Base-by-base conservation (phyloP, 2,113 vertebrate genomes). In the Jaculus jaculus region DNA sequence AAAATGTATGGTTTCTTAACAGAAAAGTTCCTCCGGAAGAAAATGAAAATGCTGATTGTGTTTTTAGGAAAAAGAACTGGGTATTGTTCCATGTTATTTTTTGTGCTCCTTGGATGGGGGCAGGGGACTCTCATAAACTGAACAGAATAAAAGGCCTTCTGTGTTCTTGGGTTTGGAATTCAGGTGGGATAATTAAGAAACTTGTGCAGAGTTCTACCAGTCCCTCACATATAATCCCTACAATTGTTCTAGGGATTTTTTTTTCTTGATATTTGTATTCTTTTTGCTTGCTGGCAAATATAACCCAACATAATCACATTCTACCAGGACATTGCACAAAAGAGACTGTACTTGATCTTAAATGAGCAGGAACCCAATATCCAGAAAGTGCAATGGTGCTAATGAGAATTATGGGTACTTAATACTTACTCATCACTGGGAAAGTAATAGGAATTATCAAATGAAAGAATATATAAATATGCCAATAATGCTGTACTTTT, bases 101-200 rank as follows among this genome's bases (percentile, higher is more conserved):
- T 88, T 23, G n/a, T 77, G 26, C 81, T 83, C 34, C 58, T 72
- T 42, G 73, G 13, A 9, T 32, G 3, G 13, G 24, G 18, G 42
- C 23, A 15, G 39, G n/a, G 4, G 32, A 7, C 5, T 37, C 21
- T 79, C 20, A 39, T 60, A 13, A 74, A 28, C 23, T 91, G 15
- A 72, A 88, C 82, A 93, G 42, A 90, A 72, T 78, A 89, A 95
- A 86, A 77, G 72, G n/a, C 32, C 63, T 80, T 96, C 68, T 93
- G 73, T 87, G 11, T 95, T 84, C 72, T 79, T 71, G 34, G 24
- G 58, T n/a, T 80, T 96, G 96, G 96, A 96, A 97, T 96, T 95
- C 85, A 95, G 92, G 94, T 97, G 94, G 95, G 95, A 95, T 90
- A 82, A 95, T 92, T 66, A 89, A 84, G n/a, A 72, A 85, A 94